Evolutionary conservation across 2,113 vertebrate genomes (phyloP).

Genomic region (Sylvilagus bachmani): DNA sequence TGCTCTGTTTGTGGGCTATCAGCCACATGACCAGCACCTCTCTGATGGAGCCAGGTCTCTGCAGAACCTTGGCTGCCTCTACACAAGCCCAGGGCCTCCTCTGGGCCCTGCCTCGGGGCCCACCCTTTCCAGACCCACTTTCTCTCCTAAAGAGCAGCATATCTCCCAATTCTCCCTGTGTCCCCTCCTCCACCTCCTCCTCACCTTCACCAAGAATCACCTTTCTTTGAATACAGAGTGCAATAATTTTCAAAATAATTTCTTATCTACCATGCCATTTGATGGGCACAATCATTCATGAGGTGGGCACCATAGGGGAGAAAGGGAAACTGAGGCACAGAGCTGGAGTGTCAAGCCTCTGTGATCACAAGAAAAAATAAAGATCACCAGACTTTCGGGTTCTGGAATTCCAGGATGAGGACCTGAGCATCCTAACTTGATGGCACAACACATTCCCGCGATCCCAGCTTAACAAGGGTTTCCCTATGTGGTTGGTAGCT

Average conservation of each 20-base stretch:
- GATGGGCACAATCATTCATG: not conserved
- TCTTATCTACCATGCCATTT: not conserved
- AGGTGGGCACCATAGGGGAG: not conserved
- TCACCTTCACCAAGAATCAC: not conserved
- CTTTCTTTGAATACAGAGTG: not conserved
- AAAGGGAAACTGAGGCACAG: not conserved
- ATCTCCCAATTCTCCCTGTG: not conserved
- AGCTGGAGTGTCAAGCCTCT: not conserved
- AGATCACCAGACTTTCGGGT: not conserved
- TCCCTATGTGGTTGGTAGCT: not conserved
- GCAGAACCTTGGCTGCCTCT: not conserved
- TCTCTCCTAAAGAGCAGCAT: not conserved
- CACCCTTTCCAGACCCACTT: not conserved
- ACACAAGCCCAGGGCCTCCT: not conserved
- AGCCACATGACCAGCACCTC: not conserved
- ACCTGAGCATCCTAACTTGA: not conserved
- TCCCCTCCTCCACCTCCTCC: accelerated
- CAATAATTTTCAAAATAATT: not conserved
- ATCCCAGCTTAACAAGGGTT: not conserved
- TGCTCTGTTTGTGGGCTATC: not conserved
- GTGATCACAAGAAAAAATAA: not conserved
- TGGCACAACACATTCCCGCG: not conserved
- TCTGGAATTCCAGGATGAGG: not conserved
- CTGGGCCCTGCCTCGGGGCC: not conserved
- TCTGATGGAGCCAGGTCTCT: not conserved